Evolutionary conservation across 2,797 vertebrate species (phyloP), one percentile per base, ranked within the genome.

Genomic region (Carapus acus): DNA sequence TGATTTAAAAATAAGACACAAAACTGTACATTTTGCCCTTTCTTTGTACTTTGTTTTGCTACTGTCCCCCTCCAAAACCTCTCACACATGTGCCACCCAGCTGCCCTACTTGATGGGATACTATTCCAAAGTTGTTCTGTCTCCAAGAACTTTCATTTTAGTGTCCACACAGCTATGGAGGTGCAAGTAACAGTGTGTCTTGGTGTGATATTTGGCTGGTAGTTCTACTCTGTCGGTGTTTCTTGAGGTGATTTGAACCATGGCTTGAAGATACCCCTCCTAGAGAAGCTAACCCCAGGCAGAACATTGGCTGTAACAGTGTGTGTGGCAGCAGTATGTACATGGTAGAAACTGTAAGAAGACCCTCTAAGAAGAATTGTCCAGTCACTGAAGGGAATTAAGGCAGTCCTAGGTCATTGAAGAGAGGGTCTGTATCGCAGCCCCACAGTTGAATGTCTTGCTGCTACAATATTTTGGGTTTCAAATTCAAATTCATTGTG

Each of bases 371-470:
- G 68, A 63, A 77, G 60, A 65, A 65, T 43, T 20, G 54, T 75
- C 53, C 70, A 68, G 67, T 67, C 56, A 77, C 49, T 65, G 40
- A 74, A 86, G 65, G 69, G 62, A 69, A 69, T 80, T 86, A 86
- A 87, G 85, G 84, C 83, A 83, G 73, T 76, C 66, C 75, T 66
- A 71, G 75, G 54, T 81, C 70, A 58, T 80, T 69, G 59, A 74
- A 50, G 64, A 54, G 67, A 8, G 33, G 58, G 41, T 54, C 27
- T 57, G 19, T 8, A 63, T 17, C 54, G 56, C 34, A 39, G n/a
- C n/a, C n/a, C n/a, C n/a, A n/a, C n/a, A n/a, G n/a, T n/a, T n/a
- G n/a, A n/a, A n/a, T n/a, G n/a, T n/a, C n/a, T n/a, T n/a, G n/a
- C n/a, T n/a, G n/a, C n/a, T n/a, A n/a, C n/a, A n/a, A n/a, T n/a